Percentiles rank a stretch among this genome's conserved stretches.
phyloP scores from a whole-genome alignment of 2,797 vertebrate genomes.

The Pelodytes ibericus region DNA sequence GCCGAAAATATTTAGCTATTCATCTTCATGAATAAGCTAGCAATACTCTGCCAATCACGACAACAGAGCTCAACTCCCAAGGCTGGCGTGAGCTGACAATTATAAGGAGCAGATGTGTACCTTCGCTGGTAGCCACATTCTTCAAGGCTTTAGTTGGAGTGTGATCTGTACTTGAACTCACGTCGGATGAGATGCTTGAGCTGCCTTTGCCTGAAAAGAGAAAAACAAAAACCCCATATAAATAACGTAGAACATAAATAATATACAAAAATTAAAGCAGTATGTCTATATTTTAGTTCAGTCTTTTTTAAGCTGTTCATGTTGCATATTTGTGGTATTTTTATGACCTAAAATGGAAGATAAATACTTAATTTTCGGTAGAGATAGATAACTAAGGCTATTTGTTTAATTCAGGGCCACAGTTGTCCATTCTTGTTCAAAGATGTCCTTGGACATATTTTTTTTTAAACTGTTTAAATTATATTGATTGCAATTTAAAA shows the following conservation, averaged over 20 bases:
- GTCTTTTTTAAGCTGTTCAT: too few relatives aligned
- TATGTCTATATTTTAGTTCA: too few relatives aligned
- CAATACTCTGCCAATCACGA: conserved; percentile 69
- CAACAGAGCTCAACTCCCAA: conserved; percentile 60
- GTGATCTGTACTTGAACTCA: conserved; percentile 98
- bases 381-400: too few relatives aligned
- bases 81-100: conserved; percentile 61
- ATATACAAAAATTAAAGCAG: too few relatives aligned
- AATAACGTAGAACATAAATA: conserved; percentile 7
- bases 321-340: too few relatives aligned
- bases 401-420: too few relatives aligned
- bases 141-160: conserved; percentile 92
- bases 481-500: too few relatives aligned
- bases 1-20: neutral
- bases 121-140: conserved; percentile 97
- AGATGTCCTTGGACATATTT: too few relatives aligned
- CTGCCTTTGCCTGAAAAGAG: conserved; percentile 91
- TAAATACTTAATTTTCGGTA: too few relatives aligned
- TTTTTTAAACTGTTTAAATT: too few relatives aligned
- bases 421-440: too few relatives aligned
- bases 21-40: conserved; percentile 9
- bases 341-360: too few relatives aligned
- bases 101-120: conserved; percentile 88
- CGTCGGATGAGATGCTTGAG: conserved; percentile 98
- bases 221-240: conserved; percentile 18